These are phyloP conservation scores for Cantharis rustica DNA, from an alignment of 2,888 invertebrate genomes.

Conservation along the genomic window DNA sequence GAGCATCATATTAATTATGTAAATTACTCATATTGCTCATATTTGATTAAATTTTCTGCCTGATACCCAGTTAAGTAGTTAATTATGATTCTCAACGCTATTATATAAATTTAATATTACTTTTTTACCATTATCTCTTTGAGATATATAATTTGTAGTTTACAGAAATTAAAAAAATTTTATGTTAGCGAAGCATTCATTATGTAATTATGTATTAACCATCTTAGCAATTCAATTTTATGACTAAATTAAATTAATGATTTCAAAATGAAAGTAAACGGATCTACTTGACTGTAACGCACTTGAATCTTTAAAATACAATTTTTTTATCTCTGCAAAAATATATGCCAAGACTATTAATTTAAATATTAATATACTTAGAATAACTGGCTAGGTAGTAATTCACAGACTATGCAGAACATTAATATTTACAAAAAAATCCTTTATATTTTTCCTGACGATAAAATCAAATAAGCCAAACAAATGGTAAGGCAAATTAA, in stretches of 20 bases:
- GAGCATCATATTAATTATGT: not conserved
- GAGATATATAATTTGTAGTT: not conserved
- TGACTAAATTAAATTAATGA: not conserved
- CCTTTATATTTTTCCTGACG: not conserved
- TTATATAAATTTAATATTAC: not conserved
- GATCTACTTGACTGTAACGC: not conserved
- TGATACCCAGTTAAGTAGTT: not conserved
- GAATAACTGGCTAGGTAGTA: not conserved
- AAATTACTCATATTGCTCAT: not conserved
- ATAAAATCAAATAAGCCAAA: not conserved
- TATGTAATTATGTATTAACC: not conserved
- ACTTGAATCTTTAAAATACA: not conserved
- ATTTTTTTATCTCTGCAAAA: too few species aligned
- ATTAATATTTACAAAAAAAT: not conserved
- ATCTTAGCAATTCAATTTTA: not conserved
- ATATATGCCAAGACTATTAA: too few species aligned
- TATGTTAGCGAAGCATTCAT: not conserved
- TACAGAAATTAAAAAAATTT: not conserved
- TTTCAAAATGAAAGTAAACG: not conserved
- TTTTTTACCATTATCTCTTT: not conserved
- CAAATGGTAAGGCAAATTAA: not conserved
- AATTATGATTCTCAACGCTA: not conserved
- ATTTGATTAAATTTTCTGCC: not conserved
- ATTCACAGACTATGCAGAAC: not conserved
- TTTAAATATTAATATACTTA: not conserved